Conservation (phyloP, 2,113 vertebrate genomes). For the Podiceps cristatus region DNA sequence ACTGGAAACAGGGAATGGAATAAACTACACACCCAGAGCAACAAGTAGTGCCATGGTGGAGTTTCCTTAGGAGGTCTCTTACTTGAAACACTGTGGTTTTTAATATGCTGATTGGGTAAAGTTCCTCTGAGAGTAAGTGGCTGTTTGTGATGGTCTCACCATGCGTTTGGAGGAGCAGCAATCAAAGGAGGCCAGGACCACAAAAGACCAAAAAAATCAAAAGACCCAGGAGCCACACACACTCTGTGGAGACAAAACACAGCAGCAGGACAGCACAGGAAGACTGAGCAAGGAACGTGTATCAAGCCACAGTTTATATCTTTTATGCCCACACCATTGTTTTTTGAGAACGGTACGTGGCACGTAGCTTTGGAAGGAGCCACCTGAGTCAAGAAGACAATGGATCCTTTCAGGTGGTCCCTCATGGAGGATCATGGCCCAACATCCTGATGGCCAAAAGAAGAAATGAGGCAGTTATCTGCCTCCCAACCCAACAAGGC, state of each 20-base stretch:
- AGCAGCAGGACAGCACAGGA: background rate
- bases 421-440: background rate
- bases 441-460: background rate
- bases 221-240: background rate
- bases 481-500: background rate
- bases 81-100: background rate
- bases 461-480: background rate
- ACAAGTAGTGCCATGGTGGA: rapidly evolving
- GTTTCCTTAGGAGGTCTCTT: background rate
- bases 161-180: background rate
- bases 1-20: slow-evolving; percentile 40
- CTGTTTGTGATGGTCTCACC: background rate
- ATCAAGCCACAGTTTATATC: background rate
- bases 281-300: background rate
- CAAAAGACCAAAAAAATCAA: too few species aligned
- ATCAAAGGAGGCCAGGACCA: too few species aligned
- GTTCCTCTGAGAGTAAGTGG: background rate
- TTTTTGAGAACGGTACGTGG: background rate
- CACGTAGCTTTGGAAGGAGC: background rate
- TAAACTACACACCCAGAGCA: background rate
- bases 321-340: background rate
- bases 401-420: background rate
- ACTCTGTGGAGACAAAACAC: background rate
- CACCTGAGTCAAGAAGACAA: background rate
- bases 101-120: background rate